These are phyloP conservation scores for Pantelozetes paolii DNA, from an alignment of 2,888 invertebrate genomes.

Conservation along the genomic window DNA sequence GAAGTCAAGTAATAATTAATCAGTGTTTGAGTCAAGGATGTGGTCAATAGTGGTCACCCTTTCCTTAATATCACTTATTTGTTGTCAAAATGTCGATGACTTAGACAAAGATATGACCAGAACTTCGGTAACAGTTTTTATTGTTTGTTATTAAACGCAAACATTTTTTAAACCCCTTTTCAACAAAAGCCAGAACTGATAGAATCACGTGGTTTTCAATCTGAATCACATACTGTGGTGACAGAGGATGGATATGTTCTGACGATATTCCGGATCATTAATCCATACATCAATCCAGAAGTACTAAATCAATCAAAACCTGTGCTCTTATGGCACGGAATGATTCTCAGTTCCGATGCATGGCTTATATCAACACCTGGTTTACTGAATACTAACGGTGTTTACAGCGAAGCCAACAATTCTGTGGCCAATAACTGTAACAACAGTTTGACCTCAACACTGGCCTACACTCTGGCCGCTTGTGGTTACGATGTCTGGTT, in stretches of 20 bases:
- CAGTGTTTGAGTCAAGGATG: no score
- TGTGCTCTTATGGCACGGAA: conserved; percentile 32
- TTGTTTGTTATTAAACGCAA: no score
- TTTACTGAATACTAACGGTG: neutral
- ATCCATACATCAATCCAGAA: neutral
- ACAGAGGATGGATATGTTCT: conserved; percentile 39
- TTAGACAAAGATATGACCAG: no score
- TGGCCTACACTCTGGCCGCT: conserved; percentile 17
- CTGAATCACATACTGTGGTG: conserved; percentile 23
- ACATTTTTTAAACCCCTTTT: no score
- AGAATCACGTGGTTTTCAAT: conserved; percentile 32
- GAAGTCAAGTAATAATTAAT: no score
- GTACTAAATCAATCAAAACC: neutral
- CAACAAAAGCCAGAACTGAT: conserved; percentile 38
- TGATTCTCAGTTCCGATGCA: neutral
- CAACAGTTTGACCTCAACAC: neutral
- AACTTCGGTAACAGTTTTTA: no score
- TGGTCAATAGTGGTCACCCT: no score
- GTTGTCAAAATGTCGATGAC: no score
- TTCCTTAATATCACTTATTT: no score
- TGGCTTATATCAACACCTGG: conserved; percentile 31
- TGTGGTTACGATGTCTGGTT: conserved; percentile 41
- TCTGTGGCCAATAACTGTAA: conserved; percentile 19
- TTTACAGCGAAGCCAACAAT: conserved; percentile 17
- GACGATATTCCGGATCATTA: conserved; percentile 32